A percentile compares a stretch with the other conserved stretches of the same genome.
Evolutionary conservation across 1,140 invertebrate genomes (phyloP).

Genomic region (Calephelis nemesis): DNA sequence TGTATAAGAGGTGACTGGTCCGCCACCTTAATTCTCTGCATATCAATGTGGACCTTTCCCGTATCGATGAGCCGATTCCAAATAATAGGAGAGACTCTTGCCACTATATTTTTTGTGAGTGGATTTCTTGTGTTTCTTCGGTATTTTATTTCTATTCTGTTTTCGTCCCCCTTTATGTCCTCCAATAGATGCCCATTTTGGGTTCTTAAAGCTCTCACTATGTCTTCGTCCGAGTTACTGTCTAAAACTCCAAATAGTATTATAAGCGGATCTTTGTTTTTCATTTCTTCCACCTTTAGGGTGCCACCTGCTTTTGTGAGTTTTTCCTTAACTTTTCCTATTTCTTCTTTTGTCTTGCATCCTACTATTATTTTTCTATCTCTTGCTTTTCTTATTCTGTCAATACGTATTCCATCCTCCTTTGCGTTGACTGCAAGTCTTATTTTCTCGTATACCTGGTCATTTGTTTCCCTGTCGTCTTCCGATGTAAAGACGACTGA

Average conservation of each 20-base stretch:
- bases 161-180: conserved; percentile 5
- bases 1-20: conserved; percentile 18
- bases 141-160: conserved; percentile 22
- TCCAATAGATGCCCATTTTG: conserved; percentile 28
- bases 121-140: conserved; percentile 27
- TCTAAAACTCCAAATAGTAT: conserved; percentile 23
- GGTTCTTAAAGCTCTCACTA: conserved; percentile 20
- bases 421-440: conserved; percentile 26
- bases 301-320: conserved; percentile 2
- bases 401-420: conserved; percentile 25
- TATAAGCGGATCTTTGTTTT: conserved; percentile 33
- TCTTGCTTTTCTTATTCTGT: conserved; percentile 28
- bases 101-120: conserved; percentile 20
- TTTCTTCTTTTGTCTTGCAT: conserved; percentile 24
- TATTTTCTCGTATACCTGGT: conserved; percentile 24
- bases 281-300: conserved; percentile 27
- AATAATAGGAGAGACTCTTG: conserved; percentile 20
- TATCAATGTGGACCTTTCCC: neutral
- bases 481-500: conserved; percentile 25
- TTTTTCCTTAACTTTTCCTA: conserved; percentile 17
- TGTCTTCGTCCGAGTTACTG: conserved; percentile 26
- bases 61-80: conserved; percentile 19
- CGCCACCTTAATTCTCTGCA: neutral
- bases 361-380: conserved; percentile 34
- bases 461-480: conserved; percentile 24